Evolutionary conservation across 2,888 invertebrate species (phyloP).

Genomic region (Drosophila prostipennis): DNA sequence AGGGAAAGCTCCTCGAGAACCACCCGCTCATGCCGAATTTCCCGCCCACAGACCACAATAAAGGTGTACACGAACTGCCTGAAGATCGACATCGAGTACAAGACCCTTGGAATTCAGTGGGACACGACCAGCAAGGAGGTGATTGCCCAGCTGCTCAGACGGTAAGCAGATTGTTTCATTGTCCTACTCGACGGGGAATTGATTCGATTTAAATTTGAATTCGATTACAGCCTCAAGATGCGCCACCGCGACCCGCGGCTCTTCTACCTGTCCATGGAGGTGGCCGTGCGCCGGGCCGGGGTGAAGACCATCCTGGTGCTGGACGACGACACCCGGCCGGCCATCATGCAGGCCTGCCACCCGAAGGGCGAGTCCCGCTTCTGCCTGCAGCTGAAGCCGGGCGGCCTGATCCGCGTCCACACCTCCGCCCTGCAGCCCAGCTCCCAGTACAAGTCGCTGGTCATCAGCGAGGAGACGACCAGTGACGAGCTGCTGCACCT

Average conservation of each 20-base stretch:
- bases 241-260: constrained; percentile 95
- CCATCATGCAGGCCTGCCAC: constrained; percentile 96
- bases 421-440: constrained; percentile 95
- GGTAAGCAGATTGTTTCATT: constrained; percentile 86
- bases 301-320: constrained; percentile 92
- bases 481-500: constrained; percentile 94
- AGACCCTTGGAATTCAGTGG: constrained; percentile 95
- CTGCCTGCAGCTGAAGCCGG: constrained; percentile 93
- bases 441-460: constrained; percentile 95
- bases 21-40: neutral
- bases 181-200: neutral
- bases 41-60: constrained; percentile 90
- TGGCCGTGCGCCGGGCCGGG: constrained; percentile 93
- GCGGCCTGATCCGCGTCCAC: constrained; percentile 96
- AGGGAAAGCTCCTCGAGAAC: neutral
- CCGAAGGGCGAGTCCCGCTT: constrained; percentile 97
- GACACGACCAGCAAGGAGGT: constrained; percentile 95
- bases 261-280: constrained; percentile 97
- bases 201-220: neutral
- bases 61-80: constrained; percentile 96
- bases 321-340: constrained; percentile 95
- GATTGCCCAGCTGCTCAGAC: constrained; percentile 92
- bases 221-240: constrained; percentile 87
- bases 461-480: constrained; percentile 95
- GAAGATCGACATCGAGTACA: constrained; percentile 97